Evolutionary conservation across 1,140 invertebrate genomes (phyloP).

Genomic region (Solenopsis fugax): DNA sequence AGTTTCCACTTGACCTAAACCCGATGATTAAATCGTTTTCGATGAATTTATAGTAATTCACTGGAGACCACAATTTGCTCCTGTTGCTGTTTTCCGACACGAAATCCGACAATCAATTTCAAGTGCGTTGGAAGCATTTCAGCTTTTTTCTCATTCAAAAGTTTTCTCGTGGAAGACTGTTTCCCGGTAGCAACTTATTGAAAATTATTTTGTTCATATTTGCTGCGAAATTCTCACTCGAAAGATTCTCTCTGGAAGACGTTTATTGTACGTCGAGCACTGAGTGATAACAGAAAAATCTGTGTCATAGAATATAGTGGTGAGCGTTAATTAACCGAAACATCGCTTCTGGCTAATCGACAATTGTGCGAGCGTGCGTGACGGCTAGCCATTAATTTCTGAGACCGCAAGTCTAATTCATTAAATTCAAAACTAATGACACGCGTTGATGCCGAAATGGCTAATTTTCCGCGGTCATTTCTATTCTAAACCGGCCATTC

Average conservation of each 20-base stretch:
- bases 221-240: neutral
- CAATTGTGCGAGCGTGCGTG: constrained; percentile 60
- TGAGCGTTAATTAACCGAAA: constrained; percentile 53
- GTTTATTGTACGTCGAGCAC: no score
- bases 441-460: constrained; percentile 53
- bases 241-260: neutral
- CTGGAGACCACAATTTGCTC: constrained; percentile 57
- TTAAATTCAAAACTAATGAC: constrained; percentile 71
- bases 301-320: constrained; percentile 27
- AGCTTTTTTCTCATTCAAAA: neutral
- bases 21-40: constrained; percentile 72
- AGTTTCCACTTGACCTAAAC: constrained; percentile 65
- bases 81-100: constrained; percentile 43
- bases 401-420: constrained; percentile 68
- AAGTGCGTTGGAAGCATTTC: neutral
- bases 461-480: constrained; percentile 66
- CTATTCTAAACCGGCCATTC: constrained; percentile 9
- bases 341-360: neutral
- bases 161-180: neutral
- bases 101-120: constrained; percentile 31
- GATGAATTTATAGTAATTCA: constrained; percentile 73
- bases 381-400: constrained; percentile 65
- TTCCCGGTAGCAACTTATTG: neutral
- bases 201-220: neutral
- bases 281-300: neutral